A percentile compares a stretch with the other conserved stretches of the same genome.
These are phyloP conservation scores for Anastrepha obliqua DNA, from an alignment of 1,140 invertebrate genomes.

Conservation along the genomic window DNA sequence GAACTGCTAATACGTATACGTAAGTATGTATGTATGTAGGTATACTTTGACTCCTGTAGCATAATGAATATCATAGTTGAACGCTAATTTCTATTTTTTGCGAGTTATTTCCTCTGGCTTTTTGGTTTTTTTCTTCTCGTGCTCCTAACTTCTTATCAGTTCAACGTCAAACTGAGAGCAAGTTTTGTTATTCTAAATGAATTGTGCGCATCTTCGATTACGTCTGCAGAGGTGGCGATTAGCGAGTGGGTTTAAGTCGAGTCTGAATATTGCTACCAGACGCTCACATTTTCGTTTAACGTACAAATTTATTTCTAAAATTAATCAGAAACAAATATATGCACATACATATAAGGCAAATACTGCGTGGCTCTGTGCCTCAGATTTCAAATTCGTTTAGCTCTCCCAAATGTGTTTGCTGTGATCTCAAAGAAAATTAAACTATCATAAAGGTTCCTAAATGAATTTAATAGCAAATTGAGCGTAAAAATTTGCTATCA, in stretches of 20 bases:
- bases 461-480: neutral
- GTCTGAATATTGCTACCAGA: neutral
- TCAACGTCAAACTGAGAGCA: neutral
- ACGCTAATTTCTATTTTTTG: neutral
- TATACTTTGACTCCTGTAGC: neutral
- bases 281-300: neutral
- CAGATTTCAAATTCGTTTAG: neutral
- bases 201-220: slow-evolving; percentile 15
- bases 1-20: neutral
- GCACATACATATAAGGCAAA: neutral
- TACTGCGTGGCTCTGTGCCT: neutral
- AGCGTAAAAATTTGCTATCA: neutral
- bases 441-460: neutral
- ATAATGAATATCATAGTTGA: neutral
- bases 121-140: neutral
- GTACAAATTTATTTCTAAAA: too few species aligned
- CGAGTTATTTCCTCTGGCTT: neutral
- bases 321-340: neutral
- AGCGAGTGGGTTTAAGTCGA: neutral
- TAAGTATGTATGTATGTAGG: neutral
- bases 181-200: neutral
- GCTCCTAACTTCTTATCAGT: neutral
- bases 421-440: slow-evolving; percentile 5
- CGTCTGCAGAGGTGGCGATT: neutral
- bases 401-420: neutral